Conservation (phyloP, 2,797 vertebrate genomes). For the Staurois parvus region DNA sequence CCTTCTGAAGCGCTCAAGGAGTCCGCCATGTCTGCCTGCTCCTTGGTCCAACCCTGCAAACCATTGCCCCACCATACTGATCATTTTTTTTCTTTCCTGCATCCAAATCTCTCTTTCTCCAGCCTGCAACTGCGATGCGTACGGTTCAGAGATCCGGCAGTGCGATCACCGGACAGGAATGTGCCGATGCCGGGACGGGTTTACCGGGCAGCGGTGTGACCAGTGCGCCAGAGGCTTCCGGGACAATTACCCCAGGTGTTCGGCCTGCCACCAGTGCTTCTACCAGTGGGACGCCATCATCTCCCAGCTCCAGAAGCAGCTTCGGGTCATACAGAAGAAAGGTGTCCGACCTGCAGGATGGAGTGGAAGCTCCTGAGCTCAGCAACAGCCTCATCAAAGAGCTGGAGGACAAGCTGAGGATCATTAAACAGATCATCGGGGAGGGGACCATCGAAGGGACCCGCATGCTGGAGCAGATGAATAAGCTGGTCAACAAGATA, state of each 20-base stretch:
- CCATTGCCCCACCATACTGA: too few relatives aligned
- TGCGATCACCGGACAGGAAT: constrained; percentile 79
- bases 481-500: constrained; percentile 75
- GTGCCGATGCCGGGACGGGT: constrained; percentile 80
- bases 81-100: too few relatives aligned
- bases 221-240: constrained; percentile 82
- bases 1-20: too few relatives aligned
- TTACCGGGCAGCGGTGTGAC: constrained; percentile 76
- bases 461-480: constrained; percentile 73
- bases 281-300: constrained; percentile 79
- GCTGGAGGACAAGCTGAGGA: constrained; percentile 77
- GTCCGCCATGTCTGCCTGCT: too few relatives aligned
- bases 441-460: constrained; percentile 61
- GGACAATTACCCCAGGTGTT: constrained; percentile 81
- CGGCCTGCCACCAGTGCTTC: constrained; percentile 85
- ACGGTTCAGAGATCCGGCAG: constrained; percentile 78
- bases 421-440: constrained; percentile 73
- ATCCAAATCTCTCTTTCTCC: constrained; percentile 39
- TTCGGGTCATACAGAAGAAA: constrained; percentile 72
- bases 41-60: too few relatives aligned
- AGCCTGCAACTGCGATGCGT: constrained; percentile 84
- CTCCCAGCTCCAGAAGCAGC: constrained; percentile 71
- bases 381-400: constrained; percentile 71
- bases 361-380: constrained; percentile 57
- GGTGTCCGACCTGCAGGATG: constrained; percentile 72